Conservation (phyloP, 2,888 invertebrate species). For the Caenorhabditis uteleia region DNA sequence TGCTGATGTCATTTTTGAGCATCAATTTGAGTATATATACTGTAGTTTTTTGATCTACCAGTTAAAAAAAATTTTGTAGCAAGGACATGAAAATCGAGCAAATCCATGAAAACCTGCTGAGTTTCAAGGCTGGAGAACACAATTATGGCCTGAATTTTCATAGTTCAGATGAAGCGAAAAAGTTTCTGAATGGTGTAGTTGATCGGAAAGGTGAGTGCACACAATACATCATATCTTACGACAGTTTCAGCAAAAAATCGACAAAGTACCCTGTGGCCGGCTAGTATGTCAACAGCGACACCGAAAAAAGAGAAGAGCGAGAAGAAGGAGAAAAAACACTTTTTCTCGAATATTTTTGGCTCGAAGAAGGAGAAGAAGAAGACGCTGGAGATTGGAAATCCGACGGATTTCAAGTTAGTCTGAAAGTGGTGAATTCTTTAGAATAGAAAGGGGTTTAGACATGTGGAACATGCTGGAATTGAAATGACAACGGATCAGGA, state of each 20-base stretch:
- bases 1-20: too few relatives aligned
- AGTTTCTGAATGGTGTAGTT: neutral
- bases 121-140: neutral
- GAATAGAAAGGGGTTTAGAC: too few relatives aligned
- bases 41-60: too few relatives aligned
- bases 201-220: neutral
- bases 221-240: neutral
- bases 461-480: neutral
- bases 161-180: neutral
- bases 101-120: neutral
- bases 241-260: neutral
- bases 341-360: neutral
- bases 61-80: neutral
- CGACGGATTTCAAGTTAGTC: slow-evolving; percentile 1
- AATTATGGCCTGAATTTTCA: neutral
- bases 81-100: neutral
- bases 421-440: too few relatives aligned
- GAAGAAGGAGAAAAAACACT: too few relatives aligned
- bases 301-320: too few relatives aligned
- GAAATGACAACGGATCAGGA: neutral
- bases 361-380: neutral
- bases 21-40: too few relatives aligned
- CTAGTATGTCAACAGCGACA: too few relatives aligned
- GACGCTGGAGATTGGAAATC: neutral
- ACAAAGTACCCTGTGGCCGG: too few relatives aligned